phyloP scores from a whole-genome alignment of 2,888 invertebrate species.

The Thelaira solivaga region DNA sequence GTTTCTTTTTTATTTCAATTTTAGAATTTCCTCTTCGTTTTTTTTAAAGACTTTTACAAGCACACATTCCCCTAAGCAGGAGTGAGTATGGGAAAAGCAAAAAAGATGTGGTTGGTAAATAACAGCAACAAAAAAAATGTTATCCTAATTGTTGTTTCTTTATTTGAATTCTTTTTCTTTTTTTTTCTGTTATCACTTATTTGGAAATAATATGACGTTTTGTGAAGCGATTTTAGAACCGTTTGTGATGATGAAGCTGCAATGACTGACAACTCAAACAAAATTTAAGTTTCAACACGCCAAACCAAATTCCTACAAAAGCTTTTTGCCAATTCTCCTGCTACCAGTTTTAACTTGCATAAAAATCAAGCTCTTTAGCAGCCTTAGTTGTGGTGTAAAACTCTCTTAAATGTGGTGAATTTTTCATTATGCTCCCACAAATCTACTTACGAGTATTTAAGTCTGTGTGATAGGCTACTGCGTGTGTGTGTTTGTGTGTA shows the following conservation, averaged over 20 bases:
- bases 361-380: too few relatives aligned
- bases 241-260: conserved; percentile 65
- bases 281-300: background rate
- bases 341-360: too few relatives aligned
- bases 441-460: background rate
- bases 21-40: conserved; percentile 6
- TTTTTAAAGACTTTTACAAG: conserved; percentile 22
- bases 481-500: conserved; percentile 1
- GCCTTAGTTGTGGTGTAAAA: too few relatives aligned
- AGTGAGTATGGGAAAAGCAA: conserved; percentile 4
- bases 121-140: too few relatives aligned
- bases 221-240: conserved; percentile 63
- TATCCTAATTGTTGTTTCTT: conserved; percentile 40
- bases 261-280: conserved; percentile 64
- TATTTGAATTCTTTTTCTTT: background rate
- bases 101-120: conserved; percentile 33
- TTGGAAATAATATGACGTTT: conserved; percentile 17
- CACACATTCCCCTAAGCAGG: conserved; percentile 5
- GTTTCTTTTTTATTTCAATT: too few relatives aligned
- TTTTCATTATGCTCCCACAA: background rate
- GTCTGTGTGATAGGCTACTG: too few relatives aligned
- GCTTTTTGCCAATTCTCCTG: conserved; percentile 36
- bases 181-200: too few relatives aligned
- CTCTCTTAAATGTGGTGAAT: conserved; percentile 16
- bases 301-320: conserved; percentile 3